phyloP scores from a whole-genome alignment of 2,797 vertebrate species.

The Gallinago nigripennis region DNA sequence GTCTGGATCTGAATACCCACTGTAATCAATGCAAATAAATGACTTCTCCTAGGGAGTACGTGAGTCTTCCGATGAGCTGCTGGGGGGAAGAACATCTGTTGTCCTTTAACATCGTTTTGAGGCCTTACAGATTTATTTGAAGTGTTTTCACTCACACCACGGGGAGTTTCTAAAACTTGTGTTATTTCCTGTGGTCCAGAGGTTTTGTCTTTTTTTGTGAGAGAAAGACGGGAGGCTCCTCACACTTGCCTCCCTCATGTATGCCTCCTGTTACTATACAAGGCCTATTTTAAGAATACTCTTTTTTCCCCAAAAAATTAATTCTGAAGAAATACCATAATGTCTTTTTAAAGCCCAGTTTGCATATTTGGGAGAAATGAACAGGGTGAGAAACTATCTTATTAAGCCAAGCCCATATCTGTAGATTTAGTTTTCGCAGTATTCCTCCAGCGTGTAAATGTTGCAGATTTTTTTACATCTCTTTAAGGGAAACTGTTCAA shows the following conservation, averaged over 20 bases:
- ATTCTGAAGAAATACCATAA: neutral
- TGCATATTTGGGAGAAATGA: neutral
- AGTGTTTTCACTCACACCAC: constrained; percentile 44
- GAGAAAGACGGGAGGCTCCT: neutral
- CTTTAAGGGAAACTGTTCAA: neutral
- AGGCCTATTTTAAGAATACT: constrained; percentile 48
- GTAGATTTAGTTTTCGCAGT: neutral
- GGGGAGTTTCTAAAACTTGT: constrained; percentile 60
- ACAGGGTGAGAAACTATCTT: neutral
- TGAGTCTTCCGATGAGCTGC: neutral
- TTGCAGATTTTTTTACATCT: neutral
- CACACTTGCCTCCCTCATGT: neutral
- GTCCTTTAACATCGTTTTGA: constrained; percentile 48
- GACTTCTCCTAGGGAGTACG: neutral
- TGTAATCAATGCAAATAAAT: constrained; percentile 48
- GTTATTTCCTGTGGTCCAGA: constrained; percentile 64
- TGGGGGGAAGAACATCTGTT: constrained; percentile 55
- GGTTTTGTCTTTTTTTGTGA: constrained; percentile 52
- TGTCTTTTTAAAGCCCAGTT: neutral
- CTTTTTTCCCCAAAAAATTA: neutral
- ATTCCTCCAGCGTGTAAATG: neutral
- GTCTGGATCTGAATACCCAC: neutral
- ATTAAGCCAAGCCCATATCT: neutral
- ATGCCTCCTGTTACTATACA: constrained; percentile 34
- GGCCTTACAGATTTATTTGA: constrained; percentile 50